Base-by-base conservation (phyloP, 1,140 invertebrate species). In the Maniola jurtina region DNA sequence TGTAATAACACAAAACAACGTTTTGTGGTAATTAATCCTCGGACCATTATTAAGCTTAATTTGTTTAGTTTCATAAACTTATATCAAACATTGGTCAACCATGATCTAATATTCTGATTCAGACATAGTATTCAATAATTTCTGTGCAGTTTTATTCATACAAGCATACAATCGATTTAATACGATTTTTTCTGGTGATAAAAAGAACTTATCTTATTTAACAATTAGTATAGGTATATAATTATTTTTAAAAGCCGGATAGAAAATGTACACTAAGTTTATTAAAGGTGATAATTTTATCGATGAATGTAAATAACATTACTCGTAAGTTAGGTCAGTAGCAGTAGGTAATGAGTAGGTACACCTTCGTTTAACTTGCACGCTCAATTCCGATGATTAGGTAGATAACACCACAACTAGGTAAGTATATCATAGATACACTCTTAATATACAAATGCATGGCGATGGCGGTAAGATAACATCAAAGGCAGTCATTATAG, bases 401-500 rank as follows among this genome's bases (percentile, higher is more conserved):
- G 75, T 75, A 78, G 68, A 77, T 75, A 78, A 71, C 64, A 52
- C 47, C 63, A 71, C 56, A 71, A 64, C 45, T 36, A 71, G 50
- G 16, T 59, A 62, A 70, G 47, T 69, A 57, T 64, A 60, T n/a
- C 25, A 2, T 25, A 25, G 25, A 25, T 61, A 59, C 63, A 72
- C 64, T 72, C 66, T 71, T 75, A 71, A 58, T 77, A 75, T 78
- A 85, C 64, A 71, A 78, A 75, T 57, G 71, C 75, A 73, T 78
- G 73, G 77, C 79, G 81, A 73, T 78, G 73, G 77, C 79, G 81
- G 76, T 71, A 72, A 84, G 85, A 89, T 89, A 89, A 84, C 77
- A 86, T 89, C 80, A 89, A 88, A 88, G 85, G 84, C 85, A 84
- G 83, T 80, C 77, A 81, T 86, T 85, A 81, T 76, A 73, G 76